These are phyloP conservation scores for Pyxicephalus adspersus DNA, from an alignment of 2,113 vertebrate genomes.

Conservation along the genomic window DNA sequence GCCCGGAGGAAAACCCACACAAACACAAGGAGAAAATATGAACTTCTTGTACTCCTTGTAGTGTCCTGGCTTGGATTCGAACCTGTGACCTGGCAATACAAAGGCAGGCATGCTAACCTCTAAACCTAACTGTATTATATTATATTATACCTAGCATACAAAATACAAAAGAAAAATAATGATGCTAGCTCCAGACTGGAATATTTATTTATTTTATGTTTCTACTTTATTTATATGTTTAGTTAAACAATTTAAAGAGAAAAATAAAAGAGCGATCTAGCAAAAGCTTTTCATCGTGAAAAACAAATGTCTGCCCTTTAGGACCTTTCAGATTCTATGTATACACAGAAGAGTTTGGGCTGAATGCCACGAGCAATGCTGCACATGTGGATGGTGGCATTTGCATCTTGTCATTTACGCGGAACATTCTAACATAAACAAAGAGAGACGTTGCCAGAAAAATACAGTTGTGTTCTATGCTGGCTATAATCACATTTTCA, in stretches of 20 bases:
- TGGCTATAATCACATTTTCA: slow-evolving; percentile 33
- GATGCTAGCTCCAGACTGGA: background rate
- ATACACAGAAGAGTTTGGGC: slow-evolving; percentile 41
- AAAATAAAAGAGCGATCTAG: background rate
- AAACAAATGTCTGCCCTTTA: slow-evolving; percentile 29
- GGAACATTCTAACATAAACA: slow-evolving; percentile 48
- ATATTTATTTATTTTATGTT: background rate
- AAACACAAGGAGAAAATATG: too few species aligned
- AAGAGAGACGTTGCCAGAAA: slow-evolving; percentile 17
- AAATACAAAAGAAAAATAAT: too few species aligned
- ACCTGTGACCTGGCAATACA: too few species aligned
- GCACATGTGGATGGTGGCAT: slow-evolving; percentile 46
- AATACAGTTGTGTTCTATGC: slow-evolving; percentile 18
- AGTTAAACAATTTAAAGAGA: background rate
- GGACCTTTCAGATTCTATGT: slow-evolving; percentile 5
- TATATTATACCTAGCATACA: too few species aligned
- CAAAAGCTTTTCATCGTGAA: slow-evolving; percentile 17
- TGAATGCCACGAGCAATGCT: slow-evolving; percentile 3
- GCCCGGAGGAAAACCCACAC: too few species aligned
- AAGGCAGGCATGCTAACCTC: too few species aligned
- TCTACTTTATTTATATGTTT: too few species aligned
- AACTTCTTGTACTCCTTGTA: too few species aligned
- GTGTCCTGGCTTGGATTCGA: too few species aligned
- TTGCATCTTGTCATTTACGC: slow-evolving; percentile 50
- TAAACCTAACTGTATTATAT: too few species aligned